These are phyloP conservation scores for Cephus pulcher DNA, from an alignment of 2,888 invertebrate species.

Conservation along the genomic window DNA sequence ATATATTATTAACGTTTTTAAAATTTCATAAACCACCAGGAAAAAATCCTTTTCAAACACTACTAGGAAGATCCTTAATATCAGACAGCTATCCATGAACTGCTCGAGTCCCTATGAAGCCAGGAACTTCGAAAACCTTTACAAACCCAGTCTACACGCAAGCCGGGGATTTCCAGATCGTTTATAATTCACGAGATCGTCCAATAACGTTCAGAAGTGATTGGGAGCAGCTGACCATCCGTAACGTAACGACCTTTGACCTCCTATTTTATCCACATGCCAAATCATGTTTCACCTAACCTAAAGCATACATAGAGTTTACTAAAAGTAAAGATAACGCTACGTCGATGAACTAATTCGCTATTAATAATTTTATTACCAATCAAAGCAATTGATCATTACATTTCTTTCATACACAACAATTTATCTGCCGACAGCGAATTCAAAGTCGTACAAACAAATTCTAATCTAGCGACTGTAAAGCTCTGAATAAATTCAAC, in stretches of 20 bases:
- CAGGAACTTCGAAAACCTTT: background rate
- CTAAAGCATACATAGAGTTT: slow-evolving; percentile 6
- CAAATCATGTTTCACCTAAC: slow-evolving; percentile 12
- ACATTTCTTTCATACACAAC: background rate
- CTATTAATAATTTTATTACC: background rate
- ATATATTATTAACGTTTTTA: no score
- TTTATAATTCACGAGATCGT: slow-evolving; percentile 58
- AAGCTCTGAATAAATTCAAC: background rate
- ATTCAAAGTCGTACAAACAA: background rate
- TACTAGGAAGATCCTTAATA: background rate
- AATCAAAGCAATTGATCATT: background rate
- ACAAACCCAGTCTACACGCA: background rate
- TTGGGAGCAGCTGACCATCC: slow-evolving; percentile 46
- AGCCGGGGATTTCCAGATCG: background rate
- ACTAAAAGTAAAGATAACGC: background rate
- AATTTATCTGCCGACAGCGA: background rate
- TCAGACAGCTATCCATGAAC: background rate
- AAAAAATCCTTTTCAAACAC: background rate
- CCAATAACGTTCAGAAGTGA: slow-evolving; percentile 60
- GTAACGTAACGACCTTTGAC: slow-evolving; percentile 44
- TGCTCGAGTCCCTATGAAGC: background rate
- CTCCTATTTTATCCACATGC: slow-evolving; percentile 35
- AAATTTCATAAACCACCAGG: no score
- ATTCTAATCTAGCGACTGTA: background rate
- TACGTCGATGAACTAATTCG: background rate